These are phyloP conservation scores for Anas capensis DNA, from an alignment of 2,797 vertebrate species.

Conservation along the genomic window DNA sequence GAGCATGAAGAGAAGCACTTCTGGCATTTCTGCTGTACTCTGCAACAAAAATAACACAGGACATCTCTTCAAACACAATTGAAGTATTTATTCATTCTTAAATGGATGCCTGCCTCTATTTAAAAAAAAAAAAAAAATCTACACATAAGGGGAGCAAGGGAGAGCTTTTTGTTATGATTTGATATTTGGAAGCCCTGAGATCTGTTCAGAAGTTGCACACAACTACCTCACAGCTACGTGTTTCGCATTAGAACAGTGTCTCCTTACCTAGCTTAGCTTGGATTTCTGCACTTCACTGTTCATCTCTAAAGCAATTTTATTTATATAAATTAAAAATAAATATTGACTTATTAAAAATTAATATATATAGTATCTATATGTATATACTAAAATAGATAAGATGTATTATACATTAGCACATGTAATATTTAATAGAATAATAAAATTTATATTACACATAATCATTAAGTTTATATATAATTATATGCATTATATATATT, in stretches of 20 bases:
- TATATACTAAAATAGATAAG: not conserved
- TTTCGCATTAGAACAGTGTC: not conserved
- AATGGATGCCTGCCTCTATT: slow-evolving; percentile 26
- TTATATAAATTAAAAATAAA: not conserved
- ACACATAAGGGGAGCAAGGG: not conserved
- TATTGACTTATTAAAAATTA: not conserved
- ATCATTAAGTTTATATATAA: not conserved
- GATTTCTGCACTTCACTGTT: not conserved
- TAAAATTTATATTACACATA: not conserved
- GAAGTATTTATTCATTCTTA: slow-evolving; percentile 39
- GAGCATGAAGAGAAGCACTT: slow-evolving; percentile 9
- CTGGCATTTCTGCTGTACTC: not conserved
- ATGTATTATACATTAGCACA: not conserved
- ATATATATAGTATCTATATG: not conserved
- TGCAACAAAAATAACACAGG: slow-evolving; percentile 40
- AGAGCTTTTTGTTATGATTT: not conserved
- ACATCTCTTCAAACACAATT: slow-evolving; percentile 41
- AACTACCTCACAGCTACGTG: not conserved
- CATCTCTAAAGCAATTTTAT: not conserved
- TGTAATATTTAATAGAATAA: not conserved
- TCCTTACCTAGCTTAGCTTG: not conserved
- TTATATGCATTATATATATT: too few species aligned
- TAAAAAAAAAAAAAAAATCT: slow-evolving; percentile 6
- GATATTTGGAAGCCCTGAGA: not conserved
- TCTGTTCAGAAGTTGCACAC: not conserved